A percentile compares a stretch with the other conserved stretches of the same genome.
phyloP scores from a whole-genome alignment of 2,888 invertebrate species.

The Drosophila lutescens region DNA sequence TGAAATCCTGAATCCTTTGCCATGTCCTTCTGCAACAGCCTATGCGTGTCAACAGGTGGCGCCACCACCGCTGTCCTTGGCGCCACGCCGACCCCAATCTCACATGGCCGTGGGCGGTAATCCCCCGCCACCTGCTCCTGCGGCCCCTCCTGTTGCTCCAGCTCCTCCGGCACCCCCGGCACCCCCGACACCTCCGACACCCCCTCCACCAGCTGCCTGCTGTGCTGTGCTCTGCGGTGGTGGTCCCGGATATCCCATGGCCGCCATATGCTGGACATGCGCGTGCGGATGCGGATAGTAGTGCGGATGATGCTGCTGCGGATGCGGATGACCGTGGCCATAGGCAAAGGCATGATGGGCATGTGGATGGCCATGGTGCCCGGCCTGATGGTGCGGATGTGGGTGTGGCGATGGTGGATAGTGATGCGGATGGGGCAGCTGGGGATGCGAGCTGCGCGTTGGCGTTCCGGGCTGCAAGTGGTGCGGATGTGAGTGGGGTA shows the following conservation, averaged over 20 bases:
- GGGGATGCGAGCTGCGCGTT: constrained; percentile 53
- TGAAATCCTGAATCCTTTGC: constrained; percentile 16
- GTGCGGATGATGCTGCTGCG: constrained; percentile 56
- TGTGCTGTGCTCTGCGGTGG: constrained; percentile 31
- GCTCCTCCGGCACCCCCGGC: constrained; percentile 14
- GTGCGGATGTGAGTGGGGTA: constrained; percentile 55
- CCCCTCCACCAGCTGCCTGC: constrained; percentile 19
- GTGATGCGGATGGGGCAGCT: constrained; percentile 49
- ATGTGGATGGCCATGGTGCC: constrained; percentile 37
- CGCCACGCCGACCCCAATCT: constrained; percentile 78
- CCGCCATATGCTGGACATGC: constrained; percentile 69
- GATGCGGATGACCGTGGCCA: constrained; percentile 36
- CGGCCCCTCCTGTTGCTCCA: constrained; percentile 27
- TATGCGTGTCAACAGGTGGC: constrained; percentile 76
- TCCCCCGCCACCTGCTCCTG: constrained; percentile 17
- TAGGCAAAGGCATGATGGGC: constrained; percentile 45
- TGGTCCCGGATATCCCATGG: constrained; percentile 67
- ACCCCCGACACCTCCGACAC: background rate
- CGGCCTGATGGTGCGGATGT: constrained; percentile 38
- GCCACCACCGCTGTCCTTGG: constrained; percentile 65
- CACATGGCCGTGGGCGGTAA: constrained; percentile 49
- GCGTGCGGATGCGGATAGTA: constrained; percentile 59
- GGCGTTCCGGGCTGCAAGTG: constrained; percentile 58
- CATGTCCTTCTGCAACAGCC: constrained; percentile 50
- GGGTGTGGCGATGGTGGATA: constrained; percentile 29